These are phyloP conservation scores for Xyrichtys novacula DNA, from an alignment of 2,797 vertebrate genomes.

Conservation along the genomic window DNA sequence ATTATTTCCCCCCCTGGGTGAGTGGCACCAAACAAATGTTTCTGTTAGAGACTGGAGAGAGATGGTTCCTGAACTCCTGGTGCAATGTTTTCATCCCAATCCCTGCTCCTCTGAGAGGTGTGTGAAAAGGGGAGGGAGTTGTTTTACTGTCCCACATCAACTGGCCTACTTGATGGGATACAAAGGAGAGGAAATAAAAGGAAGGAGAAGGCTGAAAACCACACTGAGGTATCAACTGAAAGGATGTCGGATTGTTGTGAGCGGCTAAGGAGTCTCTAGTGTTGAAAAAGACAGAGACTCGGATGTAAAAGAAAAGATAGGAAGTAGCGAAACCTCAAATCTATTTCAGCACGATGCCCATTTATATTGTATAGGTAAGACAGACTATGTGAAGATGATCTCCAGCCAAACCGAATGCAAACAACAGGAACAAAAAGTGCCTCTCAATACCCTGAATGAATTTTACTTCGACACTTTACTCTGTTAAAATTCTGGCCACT, in stretches of 20 bases:
- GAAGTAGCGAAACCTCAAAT: slow-evolving; percentile 22
- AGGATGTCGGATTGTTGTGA: slow-evolving; percentile 19
- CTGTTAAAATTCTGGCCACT: not conserved
- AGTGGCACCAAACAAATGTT: slow-evolving; percentile 45
- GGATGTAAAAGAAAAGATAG: not conserved
- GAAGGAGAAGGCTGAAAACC: slow-evolving; percentile 28
- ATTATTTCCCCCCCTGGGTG: slow-evolving; percentile 34
- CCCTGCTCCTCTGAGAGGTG: slow-evolving; percentile 49
- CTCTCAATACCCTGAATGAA: too few species aligned
- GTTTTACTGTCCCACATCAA: slow-evolving; percentile 68
- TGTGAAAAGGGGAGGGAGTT: slow-evolving; percentile 34
- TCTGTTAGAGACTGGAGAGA: slow-evolving; percentile 49
- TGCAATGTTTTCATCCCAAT: slow-evolving; percentile 33
- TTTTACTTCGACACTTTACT: too few species aligned
- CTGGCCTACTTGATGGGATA: slow-evolving; percentile 74
- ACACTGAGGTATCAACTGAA: slow-evolving; percentile 36
- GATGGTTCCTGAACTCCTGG: slow-evolving; percentile 54
- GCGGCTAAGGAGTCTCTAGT: slow-evolving; percentile 16
- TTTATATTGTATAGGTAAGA: not conserved
- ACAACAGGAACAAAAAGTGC: too few species aligned
- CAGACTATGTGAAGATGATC: not conserved
- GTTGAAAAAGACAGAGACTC: slow-evolving; percentile 16
- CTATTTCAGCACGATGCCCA: slow-evolving; percentile 1
- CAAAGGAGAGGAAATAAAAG: slow-evolving; percentile 36
- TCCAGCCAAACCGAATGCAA: not conserved